phyloP scores from a whole-genome alignment of 2,797 vertebrate species.

The Coendou prehensilis region DNA sequence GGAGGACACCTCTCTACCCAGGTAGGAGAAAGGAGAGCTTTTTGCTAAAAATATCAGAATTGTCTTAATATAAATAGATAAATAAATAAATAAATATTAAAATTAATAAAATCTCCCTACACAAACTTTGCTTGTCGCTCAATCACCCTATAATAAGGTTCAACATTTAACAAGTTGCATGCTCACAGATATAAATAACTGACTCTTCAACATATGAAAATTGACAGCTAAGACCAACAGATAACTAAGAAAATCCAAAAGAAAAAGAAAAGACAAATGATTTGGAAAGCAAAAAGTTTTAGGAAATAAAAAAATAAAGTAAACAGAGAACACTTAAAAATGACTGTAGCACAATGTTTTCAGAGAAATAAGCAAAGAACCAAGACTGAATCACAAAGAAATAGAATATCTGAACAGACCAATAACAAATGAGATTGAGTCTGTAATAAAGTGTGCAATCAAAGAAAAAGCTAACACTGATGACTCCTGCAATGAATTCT shows the following conservation, averaged over 20 bases:
- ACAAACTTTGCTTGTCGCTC: neutral
- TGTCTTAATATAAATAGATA: neutral
- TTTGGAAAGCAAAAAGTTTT: constrained; percentile 48
- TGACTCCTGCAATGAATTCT: neutral
- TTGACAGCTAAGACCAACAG: neutral
- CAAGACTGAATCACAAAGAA: neutral
- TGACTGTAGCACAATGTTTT: neutral
- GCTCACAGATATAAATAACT: neutral
- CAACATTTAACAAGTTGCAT: neutral
- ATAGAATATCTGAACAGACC: neutral
- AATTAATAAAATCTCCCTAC: neutral
- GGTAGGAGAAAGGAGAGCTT: neutral
- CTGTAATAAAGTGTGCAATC: neutral
- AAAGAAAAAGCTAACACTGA: neutral
- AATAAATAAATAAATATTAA: neutral
- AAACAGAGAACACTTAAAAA: neutral
- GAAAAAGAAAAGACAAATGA: constrained; percentile 30
- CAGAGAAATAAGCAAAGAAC: constrained; percentile 5
- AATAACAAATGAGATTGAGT: neutral
- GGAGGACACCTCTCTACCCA: neutral
- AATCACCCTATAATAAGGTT: neutral
- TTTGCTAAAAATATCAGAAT: neutral
- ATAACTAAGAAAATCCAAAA: neutral
- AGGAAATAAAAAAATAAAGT: neutral
- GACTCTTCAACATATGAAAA: neutral